Evolutionary conservation across 2,888 invertebrate species (phyloP).

Genomic region (Eilema sororculum): DNA sequence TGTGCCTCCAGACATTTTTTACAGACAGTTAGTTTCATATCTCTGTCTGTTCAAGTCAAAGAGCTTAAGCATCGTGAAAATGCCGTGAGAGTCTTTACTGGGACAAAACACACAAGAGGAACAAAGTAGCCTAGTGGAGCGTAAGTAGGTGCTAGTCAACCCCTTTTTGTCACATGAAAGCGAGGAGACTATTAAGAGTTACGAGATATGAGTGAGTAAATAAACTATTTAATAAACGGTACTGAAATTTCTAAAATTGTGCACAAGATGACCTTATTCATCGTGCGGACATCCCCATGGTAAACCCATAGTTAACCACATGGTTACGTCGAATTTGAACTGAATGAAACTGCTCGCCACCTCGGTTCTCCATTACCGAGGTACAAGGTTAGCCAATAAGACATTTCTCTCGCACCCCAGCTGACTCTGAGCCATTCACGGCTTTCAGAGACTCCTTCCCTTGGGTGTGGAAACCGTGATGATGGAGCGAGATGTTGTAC

Average conservation of each 20-base stretch:
- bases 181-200: slow-evolving; percentile 22
- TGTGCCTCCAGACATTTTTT: too few species aligned
- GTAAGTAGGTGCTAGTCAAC: slow-evolving; percentile 46
- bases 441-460: too few species aligned
- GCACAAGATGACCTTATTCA: not conserved
- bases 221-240: slow-evolving; percentile 19
- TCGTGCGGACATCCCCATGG: too few species aligned
- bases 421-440: too few species aligned
- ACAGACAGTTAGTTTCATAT: not conserved
- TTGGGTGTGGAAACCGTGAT: too few species aligned
- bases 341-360: too few species aligned
- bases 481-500: too few species aligned
- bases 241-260: not conserved
- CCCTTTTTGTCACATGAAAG: slow-evolving; percentile 29
- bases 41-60: slow-evolving; percentile 32
- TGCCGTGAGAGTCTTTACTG: slow-evolving; percentile 37
- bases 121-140: slow-evolving; percentile 41
- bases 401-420: too few species aligned
- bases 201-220: slow-evolving; percentile 26
- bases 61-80: slow-evolving; percentile 36
- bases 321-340: too few species aligned
- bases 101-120: slow-evolving; percentile 39
- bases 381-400: too few species aligned
- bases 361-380: too few species aligned
- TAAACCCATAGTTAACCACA: too few species aligned